These are phyloP conservation scores for Cyrtorhinus lividipennis DNA, from an alignment of 1,140 invertebrate genomes.

Conservation along the genomic window DNA sequence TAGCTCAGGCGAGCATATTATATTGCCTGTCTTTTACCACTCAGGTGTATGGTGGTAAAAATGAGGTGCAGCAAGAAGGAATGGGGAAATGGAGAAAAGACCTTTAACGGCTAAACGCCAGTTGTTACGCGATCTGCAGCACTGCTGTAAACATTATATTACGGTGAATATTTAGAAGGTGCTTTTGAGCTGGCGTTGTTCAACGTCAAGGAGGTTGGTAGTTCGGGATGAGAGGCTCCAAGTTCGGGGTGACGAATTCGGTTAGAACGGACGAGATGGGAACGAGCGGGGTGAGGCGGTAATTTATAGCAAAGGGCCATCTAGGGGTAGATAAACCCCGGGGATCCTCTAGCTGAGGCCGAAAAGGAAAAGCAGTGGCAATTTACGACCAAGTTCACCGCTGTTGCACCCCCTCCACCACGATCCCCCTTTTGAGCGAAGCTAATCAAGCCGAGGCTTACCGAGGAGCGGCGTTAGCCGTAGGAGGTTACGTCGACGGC, in stretches of 20 bases:
- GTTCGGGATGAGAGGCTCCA: too few species aligned
- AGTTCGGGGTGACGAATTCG: not conserved
- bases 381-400: not conserved
- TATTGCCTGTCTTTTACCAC: too few species aligned
- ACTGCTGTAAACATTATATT: too few species aligned
- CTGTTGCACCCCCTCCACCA: not conserved
- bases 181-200: too few species aligned
- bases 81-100: too few species aligned
- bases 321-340: slow-evolving; percentile 5
- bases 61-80: too few species aligned
- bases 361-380: slow-evolving; percentile 6
- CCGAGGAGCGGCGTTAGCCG: not conserved
- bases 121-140: too few species aligned
- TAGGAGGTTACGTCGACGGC: not conserved
- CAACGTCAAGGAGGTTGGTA: too few species aligned
- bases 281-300: not conserved
- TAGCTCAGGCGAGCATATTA: too few species aligned
- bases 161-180: too few species aligned
- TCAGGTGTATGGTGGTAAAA: too few species aligned
- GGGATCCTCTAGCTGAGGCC: not conserved
- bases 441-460: not conserved
- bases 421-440: not conserved
- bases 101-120: too few species aligned
- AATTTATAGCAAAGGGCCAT: slow-evolving; percentile 4
- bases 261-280: not conserved